Evolutionary conservation across 1,140 invertebrate genomes (phyloP), one percentile per base, ranked within the genome.

Genomic region (Theocolax elegans): DNA sequence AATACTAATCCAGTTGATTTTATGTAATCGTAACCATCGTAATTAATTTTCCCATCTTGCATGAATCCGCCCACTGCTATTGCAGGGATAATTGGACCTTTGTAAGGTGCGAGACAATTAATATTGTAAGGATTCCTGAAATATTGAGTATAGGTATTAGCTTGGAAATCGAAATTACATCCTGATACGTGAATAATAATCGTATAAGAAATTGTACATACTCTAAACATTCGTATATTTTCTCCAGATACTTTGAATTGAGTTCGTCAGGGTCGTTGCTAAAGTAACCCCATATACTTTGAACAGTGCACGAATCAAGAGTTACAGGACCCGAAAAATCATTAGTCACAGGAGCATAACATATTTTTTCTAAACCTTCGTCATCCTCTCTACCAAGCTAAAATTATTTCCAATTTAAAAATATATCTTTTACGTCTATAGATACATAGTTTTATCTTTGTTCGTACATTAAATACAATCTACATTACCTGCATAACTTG

Each of bases 31-130:
- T 87, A 80, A 92, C 87, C 4, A 89, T 90, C 0, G 87, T 87
- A 66, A 89, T 86, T 56, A 6, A 8, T 40, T 46, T 66, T 58
- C 12, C 12, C 44, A 1, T 71, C 62, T 10, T 49, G 7, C 23
- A 71, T 85, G 86, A 97, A 99, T 15, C 97, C 97, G 35, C 97
- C 98, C n/a, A 99, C 84, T 4, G 92, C 95, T 46, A 98, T 91
- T 40, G 93, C 95, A 12, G 97, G 95, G 79, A 95, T 91, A 13
- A 98, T 89, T 0, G 97, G 96, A 1, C 96, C 97, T 25, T 96
- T 95, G 85, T 94, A 99, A 1, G 88, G 84, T 0, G 92, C 94
- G 29, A 99, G 85, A 85, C 97, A 99, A 3, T 89, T 84, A 4
- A 87, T 81, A 77, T 90, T 89, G 76, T 91, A 93, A 0, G 93